Evolutionary conservation across 92 coral and sea anemone species (phyloP).

Genomic region (Palythoa caribaeorum): DNA sequence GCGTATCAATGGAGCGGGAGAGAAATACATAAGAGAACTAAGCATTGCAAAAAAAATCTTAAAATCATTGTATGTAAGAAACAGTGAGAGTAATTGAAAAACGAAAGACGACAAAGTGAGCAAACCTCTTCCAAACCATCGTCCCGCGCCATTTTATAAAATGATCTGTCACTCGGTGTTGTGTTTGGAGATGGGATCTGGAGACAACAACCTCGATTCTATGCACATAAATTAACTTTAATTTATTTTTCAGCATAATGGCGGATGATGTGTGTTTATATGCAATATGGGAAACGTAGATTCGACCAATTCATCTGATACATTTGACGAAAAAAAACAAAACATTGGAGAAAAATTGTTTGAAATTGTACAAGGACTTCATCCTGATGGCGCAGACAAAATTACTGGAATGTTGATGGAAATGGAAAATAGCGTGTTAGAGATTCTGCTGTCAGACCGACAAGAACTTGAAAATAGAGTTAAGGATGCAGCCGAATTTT

Average conservation of each 20-base stretch:
- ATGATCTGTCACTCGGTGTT: slow-evolving; percentile 25
- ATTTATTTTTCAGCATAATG: neutral
- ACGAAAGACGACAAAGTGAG: neutral
- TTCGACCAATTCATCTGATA: neutral
- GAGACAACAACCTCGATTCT: slow-evolving; percentile 25
- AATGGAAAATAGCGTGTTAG: slow-evolving; percentile 60
- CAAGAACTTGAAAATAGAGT: slow-evolving; percentile 64
- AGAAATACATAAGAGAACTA: neutral
- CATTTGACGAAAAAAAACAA: slow-evolving; percentile 39
- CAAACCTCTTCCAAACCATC: slow-evolving; percentile 15
- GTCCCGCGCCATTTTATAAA: slow-evolving; percentile 91
- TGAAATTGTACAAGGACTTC: slow-evolving; percentile 42
- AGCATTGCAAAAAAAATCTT: neutral
- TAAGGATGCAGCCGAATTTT: slow-evolving; percentile 56
- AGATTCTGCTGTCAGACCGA: slow-evolving; percentile 47
- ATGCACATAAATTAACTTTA: slow-evolving; percentile 3
- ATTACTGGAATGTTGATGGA: slow-evolving; percentile 92
- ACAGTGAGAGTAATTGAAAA: neutral
- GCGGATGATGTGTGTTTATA: neutral
- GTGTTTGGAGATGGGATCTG: neutral
- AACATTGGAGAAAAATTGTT: slow-evolving; percentile 74
- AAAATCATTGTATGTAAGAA: neutral
- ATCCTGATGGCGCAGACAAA: slow-evolving; percentile 75
- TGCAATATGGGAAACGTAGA: slow-evolving; percentile 27
- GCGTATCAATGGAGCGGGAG: neutral